Conservation (phyloP, 2,888 invertebrate species). For the Lomographa bimaculata region DNA sequence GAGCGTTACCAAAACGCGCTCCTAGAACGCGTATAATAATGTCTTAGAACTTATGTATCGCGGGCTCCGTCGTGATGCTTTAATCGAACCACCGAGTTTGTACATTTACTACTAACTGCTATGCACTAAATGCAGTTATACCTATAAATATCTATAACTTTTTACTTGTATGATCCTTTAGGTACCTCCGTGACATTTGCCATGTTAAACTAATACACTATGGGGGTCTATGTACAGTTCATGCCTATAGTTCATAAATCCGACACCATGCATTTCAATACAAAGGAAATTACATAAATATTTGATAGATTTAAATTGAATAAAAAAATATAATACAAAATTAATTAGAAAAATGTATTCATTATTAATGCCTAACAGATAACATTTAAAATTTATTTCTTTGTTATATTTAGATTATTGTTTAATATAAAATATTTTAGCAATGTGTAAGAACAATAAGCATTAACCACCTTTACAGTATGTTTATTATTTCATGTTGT, state of each 20-base stretch:
- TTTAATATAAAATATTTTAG: constrained; percentile 7
- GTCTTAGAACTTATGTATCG: too few relatives aligned
- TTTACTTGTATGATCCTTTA: too few relatives aligned
- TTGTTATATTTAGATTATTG: constrained; percentile 2
- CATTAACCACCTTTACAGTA: too few relatives aligned
- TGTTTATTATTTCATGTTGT: too few relatives aligned
- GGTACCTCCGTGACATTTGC: constrained; percentile 23
- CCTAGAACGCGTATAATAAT: too few relatives aligned
- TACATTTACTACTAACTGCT: too few relatives aligned
- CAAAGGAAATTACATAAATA: too few relatives aligned
- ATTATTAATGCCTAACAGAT: constrained; percentile 29
- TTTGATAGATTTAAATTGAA: constrained; percentile 3
- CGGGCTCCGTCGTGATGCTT: too few relatives aligned
- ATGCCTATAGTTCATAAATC: constrained; percentile 17
- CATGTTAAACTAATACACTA: constrained; percentile 1
- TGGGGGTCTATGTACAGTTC: constrained; percentile 5
- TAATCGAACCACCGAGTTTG: too few relatives aligned
- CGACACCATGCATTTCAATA: constrained; percentile 11
- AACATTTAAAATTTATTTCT: constrained; percentile 1
- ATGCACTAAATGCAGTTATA: too few relatives aligned
- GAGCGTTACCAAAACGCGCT: too few relatives aligned
- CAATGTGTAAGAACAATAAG: constrained; percentile 5
- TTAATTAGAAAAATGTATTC: constrained; percentile 33
- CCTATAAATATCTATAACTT: too few relatives aligned
- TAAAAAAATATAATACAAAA: constrained; percentile 7